Evolutionary conservation across 2,113 vertebrate genomes (phyloP).

Genomic region (Neolamprologus falcicula): DNA sequence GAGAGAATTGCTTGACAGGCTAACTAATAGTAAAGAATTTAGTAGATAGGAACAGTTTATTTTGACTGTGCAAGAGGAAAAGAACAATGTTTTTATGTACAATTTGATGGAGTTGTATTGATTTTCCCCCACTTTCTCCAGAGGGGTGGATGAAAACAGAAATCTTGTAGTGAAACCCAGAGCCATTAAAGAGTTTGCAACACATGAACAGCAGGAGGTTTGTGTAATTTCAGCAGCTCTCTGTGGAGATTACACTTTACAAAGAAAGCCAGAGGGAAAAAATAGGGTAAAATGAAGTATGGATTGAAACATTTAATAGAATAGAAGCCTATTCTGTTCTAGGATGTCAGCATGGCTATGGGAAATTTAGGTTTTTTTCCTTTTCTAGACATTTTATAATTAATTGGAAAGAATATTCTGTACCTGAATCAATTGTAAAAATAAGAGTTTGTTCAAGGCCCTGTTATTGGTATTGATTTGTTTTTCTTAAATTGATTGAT

Average conservation of each 20-base stretch:
- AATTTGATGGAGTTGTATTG: not conserved
- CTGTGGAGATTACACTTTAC: not conserved
- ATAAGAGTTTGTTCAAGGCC: not conserved
- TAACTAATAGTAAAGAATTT: not conserved
- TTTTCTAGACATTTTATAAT: not conserved
- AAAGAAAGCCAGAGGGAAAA: not conserved
- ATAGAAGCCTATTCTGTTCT: not conserved
- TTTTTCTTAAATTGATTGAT: not conserved
- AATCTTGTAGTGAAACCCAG: not conserved
- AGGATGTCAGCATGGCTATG: not conserved
- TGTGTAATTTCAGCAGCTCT: not conserved
- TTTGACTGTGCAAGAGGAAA: not conserved
- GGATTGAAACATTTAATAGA: not conserved
- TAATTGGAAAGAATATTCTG: not conserved
- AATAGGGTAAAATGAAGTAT: not conserved
- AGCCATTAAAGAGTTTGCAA: not conserved
- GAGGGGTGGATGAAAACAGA: not conserved
- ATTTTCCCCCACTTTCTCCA: not conserved
- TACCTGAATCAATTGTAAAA: not conserved
- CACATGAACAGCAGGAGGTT: not conserved
- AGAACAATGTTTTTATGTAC: not conserved
- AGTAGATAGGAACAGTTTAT: not conserved
- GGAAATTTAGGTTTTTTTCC: not conserved
- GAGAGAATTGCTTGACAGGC: not conserved
- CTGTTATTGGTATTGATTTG: not conserved